A percentile compares a stretch with the other conserved stretches of the same genome.
These are phyloP conservation scores for Bathynomus jamesi DNA, from an alignment of 1,140 invertebrate genomes.

Conservation along the genomic window DNA sequence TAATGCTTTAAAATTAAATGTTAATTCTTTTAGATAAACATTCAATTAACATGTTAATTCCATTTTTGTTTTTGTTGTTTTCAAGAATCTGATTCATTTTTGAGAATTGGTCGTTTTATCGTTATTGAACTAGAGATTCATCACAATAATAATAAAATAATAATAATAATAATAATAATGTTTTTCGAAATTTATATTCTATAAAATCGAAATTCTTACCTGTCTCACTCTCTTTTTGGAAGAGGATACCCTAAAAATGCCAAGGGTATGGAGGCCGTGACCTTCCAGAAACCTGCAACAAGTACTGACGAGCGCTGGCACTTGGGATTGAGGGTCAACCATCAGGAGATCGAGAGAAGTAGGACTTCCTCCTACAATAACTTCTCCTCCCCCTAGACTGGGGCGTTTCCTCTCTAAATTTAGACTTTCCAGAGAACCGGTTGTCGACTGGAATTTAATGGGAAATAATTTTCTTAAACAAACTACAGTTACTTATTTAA, in stretches of 20 bases:
- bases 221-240: constrained; percentile 84
- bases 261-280: constrained; percentile 70
- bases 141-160: neutral
- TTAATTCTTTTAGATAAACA: no score
- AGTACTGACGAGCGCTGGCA: constrained; percentile 52
- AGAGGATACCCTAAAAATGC: constrained; percentile 80
- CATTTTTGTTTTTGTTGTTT: no score
- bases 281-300: constrained; percentile 72
- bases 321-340: constrained; percentile 28
- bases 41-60: no score
- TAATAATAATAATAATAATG: neutral
- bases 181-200: no score
- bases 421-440: constrained; percentile 60
- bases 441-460: constrained; percentile 44
- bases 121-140: neutral
- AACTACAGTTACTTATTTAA: no score
- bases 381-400: constrained; percentile 42
- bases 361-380: constrained; percentile 5
- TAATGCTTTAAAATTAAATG: no score
- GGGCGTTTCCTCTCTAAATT: constrained; percentile 52
- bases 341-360: constrained; percentile 19
- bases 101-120: no score
- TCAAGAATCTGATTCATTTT: no score
- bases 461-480: neutral
- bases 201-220: constrained; percentile 52